phyloP scores from a whole-genome alignment of 2,888 invertebrate species.

The Drosophila heteroneura region DNA sequence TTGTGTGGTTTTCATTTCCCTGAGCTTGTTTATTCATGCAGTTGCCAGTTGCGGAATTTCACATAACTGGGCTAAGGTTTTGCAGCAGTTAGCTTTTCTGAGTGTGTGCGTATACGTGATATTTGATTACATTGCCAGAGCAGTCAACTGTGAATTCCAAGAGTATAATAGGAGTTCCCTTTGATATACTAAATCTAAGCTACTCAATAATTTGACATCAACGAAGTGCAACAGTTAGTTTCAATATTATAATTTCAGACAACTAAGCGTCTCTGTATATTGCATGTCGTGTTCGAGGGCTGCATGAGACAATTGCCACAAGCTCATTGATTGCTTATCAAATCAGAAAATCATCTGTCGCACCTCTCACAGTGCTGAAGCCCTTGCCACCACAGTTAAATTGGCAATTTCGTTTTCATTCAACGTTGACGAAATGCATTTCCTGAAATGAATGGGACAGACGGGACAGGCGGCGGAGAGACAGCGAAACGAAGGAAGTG shows the following conservation, averaged over 20 bases:
- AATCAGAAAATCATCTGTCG: slow-evolving; percentile 26
- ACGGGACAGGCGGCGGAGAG: slow-evolving; percentile 3
- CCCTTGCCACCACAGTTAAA: slow-evolving; percentile 50
- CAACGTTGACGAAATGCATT: slow-evolving; percentile 77
- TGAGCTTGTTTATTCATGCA: slow-evolving; percentile 49
- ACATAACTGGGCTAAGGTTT: slow-evolving; percentile 39
- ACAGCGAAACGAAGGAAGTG: slow-evolving; percentile 33
- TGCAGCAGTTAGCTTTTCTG: slow-evolving; percentile 25
- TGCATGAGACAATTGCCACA: slow-evolving; percentile 6
- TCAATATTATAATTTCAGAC: not conserved
- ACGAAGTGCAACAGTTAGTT: not conserved
- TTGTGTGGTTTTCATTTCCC: slow-evolving; percentile 69
- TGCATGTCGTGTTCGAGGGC: not conserved
- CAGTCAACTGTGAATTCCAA: not conserved
- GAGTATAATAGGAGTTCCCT: too few species aligned
- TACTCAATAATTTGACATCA: not conserved
- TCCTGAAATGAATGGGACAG: slow-evolving; percentile 68
- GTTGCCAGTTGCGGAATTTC: slow-evolving; percentile 8
- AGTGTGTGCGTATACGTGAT: not conserved
- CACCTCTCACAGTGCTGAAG: slow-evolving; percentile 15
- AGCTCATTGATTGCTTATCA: slow-evolving; percentile 30
- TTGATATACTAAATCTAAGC: not conserved
- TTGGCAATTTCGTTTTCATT: slow-evolving; percentile 81
- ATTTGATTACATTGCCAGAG: slow-evolving; percentile 11
- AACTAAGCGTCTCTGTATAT: not conserved